Conservation (phyloP, 2,888 invertebrate genomes). For the Amphipyra tragopoginis region DNA sequence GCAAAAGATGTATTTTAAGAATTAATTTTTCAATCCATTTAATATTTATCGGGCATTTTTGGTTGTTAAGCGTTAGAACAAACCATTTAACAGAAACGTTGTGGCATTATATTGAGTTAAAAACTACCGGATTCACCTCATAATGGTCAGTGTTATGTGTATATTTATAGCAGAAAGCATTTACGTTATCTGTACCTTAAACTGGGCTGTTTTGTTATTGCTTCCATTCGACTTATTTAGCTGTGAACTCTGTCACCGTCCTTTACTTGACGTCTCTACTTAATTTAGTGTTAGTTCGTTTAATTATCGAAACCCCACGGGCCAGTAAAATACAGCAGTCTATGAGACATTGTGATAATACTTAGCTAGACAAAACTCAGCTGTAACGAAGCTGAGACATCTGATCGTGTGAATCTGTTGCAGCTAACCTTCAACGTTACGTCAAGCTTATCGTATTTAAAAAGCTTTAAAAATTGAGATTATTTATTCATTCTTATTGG, state of each 20-base stretch:
- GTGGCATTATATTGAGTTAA: conserved; percentile 79
- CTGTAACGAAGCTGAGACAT: conserved; percentile 57
- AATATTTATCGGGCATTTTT: conserved; percentile 74
- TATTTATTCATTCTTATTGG: conserved; percentile 84
- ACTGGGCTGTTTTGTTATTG: conserved; percentile 79
- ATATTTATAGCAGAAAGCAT: conserved; percentile 81
- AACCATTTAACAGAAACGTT: conserved; percentile 67
- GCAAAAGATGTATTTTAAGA: conserved; percentile 68
- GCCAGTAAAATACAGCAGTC: conserved; percentile 87
- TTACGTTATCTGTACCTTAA: conserved; percentile 75
- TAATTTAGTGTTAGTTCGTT: conserved; percentile 87
- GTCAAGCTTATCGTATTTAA: conserved; percentile 81
- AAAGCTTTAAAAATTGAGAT: conserved; percentile 89
- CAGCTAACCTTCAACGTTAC: conserved; percentile 70
- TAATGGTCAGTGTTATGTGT: conserved; percentile 82
- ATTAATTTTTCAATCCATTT: conserved; percentile 68
- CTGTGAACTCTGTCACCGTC: conserved; percentile 82
- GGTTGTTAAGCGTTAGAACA: conserved; percentile 65
- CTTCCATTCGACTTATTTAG: conserved; percentile 72
- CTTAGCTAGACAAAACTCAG: conserved; percentile 75
- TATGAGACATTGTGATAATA: conserved; percentile 89
- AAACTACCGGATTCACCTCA: conserved; percentile 80
- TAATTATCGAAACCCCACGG: conserved; percentile 82
- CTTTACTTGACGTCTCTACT: conserved; percentile 86
- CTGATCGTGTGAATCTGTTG: conserved; percentile 70